These are phyloP conservation scores for Drosophila albomicans DNA, from an alignment of 1,140 invertebrate genomes.

Conservation along the genomic window DNA sequence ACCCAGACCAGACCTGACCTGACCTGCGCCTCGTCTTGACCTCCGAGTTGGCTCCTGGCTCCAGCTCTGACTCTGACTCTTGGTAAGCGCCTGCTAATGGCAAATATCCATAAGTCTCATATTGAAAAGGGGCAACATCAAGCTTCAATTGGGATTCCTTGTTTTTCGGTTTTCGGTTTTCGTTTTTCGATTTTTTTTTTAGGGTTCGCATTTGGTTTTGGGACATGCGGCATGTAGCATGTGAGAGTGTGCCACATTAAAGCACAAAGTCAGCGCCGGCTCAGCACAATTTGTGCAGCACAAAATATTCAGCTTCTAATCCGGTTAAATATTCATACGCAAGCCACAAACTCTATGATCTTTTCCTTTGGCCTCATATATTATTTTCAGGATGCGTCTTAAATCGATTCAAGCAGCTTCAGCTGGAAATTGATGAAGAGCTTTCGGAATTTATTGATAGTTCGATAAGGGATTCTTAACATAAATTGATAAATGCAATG, in stretches of 20 bases:
- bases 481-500: too few species aligned
- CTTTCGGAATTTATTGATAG: too few species aligned
- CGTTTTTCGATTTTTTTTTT: not conserved
- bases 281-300: constrained; percentile 11
- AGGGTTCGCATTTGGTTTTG: not conserved
- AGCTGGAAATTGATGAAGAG: not conserved
- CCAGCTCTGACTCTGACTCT: not conserved
- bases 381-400: not conserved
- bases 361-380: not conserved
- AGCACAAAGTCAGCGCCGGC: not conserved
- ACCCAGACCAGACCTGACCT: constrained; percentile 1
- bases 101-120: constrained; percentile 32
- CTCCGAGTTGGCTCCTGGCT: not conserved
- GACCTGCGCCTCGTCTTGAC: not conserved
- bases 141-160: not conserved
- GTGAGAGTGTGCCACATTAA: not conserved
- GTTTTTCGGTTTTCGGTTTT: too few species aligned
- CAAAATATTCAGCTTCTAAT: not conserved
- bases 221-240: too few species aligned
- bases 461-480: too few species aligned
- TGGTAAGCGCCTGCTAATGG: constrained; percentile 31
- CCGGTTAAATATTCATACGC: not conserved
- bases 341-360: not conserved
- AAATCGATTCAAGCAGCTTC: not conserved
- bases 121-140: constrained; percentile 11